Evolutionary conservation across 2,113 vertebrate species (phyloP), one percentile per base, ranked within the genome.

Genomic region (Chlorocebus sabaeus): DNA sequence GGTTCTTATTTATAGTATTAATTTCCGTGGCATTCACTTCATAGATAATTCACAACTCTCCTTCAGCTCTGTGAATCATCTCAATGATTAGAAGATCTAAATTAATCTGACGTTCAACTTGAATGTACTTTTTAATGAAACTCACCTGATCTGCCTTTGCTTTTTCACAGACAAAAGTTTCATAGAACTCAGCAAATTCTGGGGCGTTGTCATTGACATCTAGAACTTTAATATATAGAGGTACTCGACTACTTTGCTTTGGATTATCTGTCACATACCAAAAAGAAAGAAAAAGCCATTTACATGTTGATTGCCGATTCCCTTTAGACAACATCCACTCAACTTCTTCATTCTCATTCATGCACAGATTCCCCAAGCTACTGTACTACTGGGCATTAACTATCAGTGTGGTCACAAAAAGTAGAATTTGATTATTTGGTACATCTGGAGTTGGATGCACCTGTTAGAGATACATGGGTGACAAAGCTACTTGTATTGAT

Each of bases 191-290:
- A 97, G 99, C 99, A 93, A 99, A 99, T 52, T 99, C 99, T 0
- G 99, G 99, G 50, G 99, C 99, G 0, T 99, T 99, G 98, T 99
- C 99, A 93, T 99, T 99, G 98, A 99, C 99, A 89, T 99, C 99
- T 96, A 99, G 98, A 95, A 99, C 99, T 97, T 99, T 98, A 98
- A 99, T 98, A 97, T 99, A 99, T 3, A 99, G 99, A 5, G 99
- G 99, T 50, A 99, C 99, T 0, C 99, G 99, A 96, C 99, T 99
- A 96, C 98, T 99, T 98, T 99, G 99, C 55, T 99, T 99, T 32
- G 99, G 99, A 96, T 99, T 99, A 98, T 99, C 99, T 99, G 97
- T 93, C 98, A 98, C 96, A 97, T 96, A 95, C 2, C 89, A 97
- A 90, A 98, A 98, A 61, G 45, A 97, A 96, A 12, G 91, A 72